These are phyloP conservation scores for Agrilus planipennis DNA, from an alignment of 1,140 invertebrate genomes.

Conservation along the genomic window DNA sequence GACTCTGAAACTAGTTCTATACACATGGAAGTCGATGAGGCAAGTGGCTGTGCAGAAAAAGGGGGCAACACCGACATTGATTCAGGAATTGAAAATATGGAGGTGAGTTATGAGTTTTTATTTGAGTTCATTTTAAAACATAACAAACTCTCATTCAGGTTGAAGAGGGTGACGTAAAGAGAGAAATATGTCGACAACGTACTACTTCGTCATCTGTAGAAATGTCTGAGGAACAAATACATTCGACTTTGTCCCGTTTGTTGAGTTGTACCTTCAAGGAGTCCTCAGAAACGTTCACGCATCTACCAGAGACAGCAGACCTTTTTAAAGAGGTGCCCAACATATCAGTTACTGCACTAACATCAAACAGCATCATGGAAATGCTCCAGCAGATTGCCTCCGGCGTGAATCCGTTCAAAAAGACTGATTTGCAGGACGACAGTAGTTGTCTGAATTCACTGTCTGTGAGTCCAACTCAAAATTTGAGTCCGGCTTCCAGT, in stretches of 20 bases:
- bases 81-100: conserved; percentile 66
- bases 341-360: conserved; percentile 40
- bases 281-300: conserved; percentile 43
- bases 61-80: conserved; percentile 50
- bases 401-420: conserved; percentile 47
- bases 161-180: conserved; percentile 32
- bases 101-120: conserved; percentile 37
- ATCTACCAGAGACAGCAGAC: conserved; percentile 49
- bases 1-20: conserved; percentile 32
- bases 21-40: conserved; percentile 48
- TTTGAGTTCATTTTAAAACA: too few species aligned
- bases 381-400: conserved; percentile 47
- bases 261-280: conserved; percentile 54
- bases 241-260: conserved; percentile 46
- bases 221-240: conserved; percentile 45
- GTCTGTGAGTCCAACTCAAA: conserved; percentile 23
- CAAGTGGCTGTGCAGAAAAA: conserved; percentile 34
- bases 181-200: conserved; percentile 22
- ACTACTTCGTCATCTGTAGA: conserved; percentile 26
- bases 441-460: conserved; percentile 31
- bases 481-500: conserved; percentile 26
- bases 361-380: conserved; percentile 57
- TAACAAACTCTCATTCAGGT: conserved; percentile 18
- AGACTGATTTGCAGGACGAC: conserved; percentile 36
- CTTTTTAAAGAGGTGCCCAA: conserved; percentile 36